Evolutionary conservation across 2,888 invertebrate species (phyloP), one percentile per base, ranked within the genome.

Genomic region (Drosophila fulvimacula): DNA sequence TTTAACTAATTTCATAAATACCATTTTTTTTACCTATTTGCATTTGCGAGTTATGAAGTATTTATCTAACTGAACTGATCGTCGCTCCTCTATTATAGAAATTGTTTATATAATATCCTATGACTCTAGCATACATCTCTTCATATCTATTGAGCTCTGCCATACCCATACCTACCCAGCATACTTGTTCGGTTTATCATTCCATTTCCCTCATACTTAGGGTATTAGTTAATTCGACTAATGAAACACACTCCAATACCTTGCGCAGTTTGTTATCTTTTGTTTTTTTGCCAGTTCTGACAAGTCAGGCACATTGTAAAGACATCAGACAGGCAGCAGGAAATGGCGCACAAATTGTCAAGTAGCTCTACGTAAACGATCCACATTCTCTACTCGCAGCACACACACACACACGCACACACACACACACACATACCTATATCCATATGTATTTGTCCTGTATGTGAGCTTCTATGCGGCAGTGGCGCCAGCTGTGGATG

Each of bases 291-390:
- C 58, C 65, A 44, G 49, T 15, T 21, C 56, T 24, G 42, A 21
- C 55, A 32, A 44, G 34, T 57, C 56, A 5, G 17, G 51, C 42
- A 51, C 52, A 71, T 67, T 64, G 63, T 46, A 19, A 32, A 39
- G 51, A 60, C 68, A 66, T 60, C 62, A 34, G 24, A 38, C 48
- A 64, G 69, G 21, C 56, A 61, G 34, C 79, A 66, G 81, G 73
- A 78, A 78, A 74, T 69, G 65, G 64, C 38, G 69, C 59, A 77
- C 65, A 77, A 76, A 79, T 78, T 79, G 77, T 79, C 65, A 57
- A 71, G 75, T 48, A 52, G 42, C 76, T 36, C 76, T 36, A 1
- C 51, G 38, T 67, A 69, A 76, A 73, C 56, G 74, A 69, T 60
- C 41, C 74, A 27, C 74, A 73, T 78, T 68, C 71, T 24, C 36